Conservation (phyloP, 2,113 vertebrate genomes). For the Vombatus ursinus region DNA sequence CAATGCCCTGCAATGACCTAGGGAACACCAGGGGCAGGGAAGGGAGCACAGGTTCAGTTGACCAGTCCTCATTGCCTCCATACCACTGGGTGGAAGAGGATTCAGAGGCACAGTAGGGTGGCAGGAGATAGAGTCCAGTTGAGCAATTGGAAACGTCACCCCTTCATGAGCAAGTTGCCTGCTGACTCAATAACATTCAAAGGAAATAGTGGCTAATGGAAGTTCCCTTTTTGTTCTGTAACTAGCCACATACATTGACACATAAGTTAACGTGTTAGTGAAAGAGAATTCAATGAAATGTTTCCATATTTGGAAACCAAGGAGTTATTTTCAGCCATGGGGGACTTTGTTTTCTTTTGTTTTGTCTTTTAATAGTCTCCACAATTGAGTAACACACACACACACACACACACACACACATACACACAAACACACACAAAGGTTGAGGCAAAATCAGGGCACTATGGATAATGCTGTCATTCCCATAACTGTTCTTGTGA, state of each 20-base stretch:
- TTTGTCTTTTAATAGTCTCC: neutral
- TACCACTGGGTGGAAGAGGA: neutral
- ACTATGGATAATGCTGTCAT: slow-evolving; percentile 19
- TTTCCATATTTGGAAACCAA: slow-evolving; percentile 70
- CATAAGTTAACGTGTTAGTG: slow-evolving; percentile 40
- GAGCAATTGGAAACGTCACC: neutral
- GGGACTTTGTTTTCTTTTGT: neutral
- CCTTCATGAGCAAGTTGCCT: neutral
- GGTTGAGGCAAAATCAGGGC: slow-evolving; percentile 54
- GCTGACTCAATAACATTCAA: neutral
- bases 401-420: neutral
- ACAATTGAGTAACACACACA: slow-evolving; percentile 44
- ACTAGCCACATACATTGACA: neutral
- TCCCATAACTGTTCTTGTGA: slow-evolving; percentile 52
- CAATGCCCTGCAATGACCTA: neutral
- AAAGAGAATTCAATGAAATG: slow-evolving; percentile 32
- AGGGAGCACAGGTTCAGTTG: neutral
- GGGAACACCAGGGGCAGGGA: neutral
- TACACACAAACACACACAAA: neutral
- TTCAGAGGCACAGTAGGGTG: neutral
- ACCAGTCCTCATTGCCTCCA: neutral
- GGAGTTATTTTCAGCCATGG: slow-evolving; percentile 57
- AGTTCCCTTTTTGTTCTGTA: slow-evolving; percentile 35
- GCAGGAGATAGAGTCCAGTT: neutral
- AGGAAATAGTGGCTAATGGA: slow-evolving; percentile 58